These are phyloP conservation scores for Montipora capitata DNA, from an alignment of 92 coral and sea anemone species.

Conservation along the genomic window DNA sequence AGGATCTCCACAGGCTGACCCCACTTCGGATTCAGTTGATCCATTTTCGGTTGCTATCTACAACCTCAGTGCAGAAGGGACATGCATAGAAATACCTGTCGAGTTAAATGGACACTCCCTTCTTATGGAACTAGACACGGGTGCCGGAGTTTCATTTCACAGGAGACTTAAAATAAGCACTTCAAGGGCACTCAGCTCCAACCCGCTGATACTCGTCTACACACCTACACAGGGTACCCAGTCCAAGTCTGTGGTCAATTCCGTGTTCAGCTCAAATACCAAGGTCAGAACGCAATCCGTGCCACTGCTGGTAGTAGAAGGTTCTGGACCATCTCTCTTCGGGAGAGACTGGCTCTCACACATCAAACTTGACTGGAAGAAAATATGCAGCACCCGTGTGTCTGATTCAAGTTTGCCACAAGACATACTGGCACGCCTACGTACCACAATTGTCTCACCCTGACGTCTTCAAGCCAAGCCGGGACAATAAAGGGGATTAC, in stretches of 20 bases:
- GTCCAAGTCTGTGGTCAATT: conserved; percentile 46
- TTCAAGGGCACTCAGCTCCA: conserved; percentile 26
- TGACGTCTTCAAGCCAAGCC: conserved; percentile 28
- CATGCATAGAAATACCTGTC: conserved; percentile 37
- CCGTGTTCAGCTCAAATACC: not conserved
- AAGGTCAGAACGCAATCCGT: conserved; percentile 23
- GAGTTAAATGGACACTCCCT: conserved; percentile 27
- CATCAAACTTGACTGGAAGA: conserved; percentile 23
- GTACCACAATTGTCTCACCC: conserved; percentile 6
- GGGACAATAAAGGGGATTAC: conserved; percentile 56
- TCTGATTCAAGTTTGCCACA: conserved; percentile 25
- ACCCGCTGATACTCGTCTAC: conserved; percentile 31
- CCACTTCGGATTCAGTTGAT: not conserved
- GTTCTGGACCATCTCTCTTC: conserved; percentile 50
- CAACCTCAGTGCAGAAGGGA: conserved; percentile 6
- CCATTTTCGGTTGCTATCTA: not conserved
- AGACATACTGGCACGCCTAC: conserved; percentile 3
- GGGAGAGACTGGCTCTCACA: conserved; percentile 51
- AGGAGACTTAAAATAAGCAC: conserved; percentile 11
- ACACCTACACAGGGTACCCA: conserved; percentile 51
- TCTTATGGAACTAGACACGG: conserved; percentile 55
- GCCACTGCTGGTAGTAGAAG: conserved; percentile 21
- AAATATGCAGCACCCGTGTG: conserved; percentile 25
- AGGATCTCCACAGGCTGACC: conserved; percentile 24
- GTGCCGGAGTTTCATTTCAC: no score